Base-by-base conservation (phyloP, 92 coral and sea anemone genomes). In the Zoanthus gigantus region DNA sequence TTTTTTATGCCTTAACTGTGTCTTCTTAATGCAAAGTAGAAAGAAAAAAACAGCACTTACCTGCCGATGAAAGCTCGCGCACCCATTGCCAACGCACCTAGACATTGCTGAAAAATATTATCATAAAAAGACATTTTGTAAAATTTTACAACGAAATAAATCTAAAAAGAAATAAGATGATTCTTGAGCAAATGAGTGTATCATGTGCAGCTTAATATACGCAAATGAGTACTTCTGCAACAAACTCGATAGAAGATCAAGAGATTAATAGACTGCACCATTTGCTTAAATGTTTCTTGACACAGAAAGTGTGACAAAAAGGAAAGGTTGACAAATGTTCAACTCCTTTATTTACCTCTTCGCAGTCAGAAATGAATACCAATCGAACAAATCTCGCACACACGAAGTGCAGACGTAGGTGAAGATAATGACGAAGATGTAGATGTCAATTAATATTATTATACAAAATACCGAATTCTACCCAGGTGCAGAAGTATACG, bases 51-150 rank as follows among this genome's bases (percentile, higher is more conserved):
- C 57, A 42, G 44, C 71, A 17, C 93, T 77, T 88, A 94, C 97
- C 77, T 80, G 82, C 97, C 97, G 15, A 94, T 84, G n/a, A 87
- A 53, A 28, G 90, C 93, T 71, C 82, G 50, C 11, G 89, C 92
- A 23, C 97, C 97, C 93, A 92, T 92, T 31, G 97, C 97, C 37
- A 93, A 82, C 16, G 95, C 97, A 13, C 95, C 94, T 67, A 94
- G 37, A 58, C 91, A 84, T 90, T 90, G 90, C 96, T 94, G 80
- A 74, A 71, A 7, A 37, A 31, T 13, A 18, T 50, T 56, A 3
- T 1, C 2, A 37, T 37, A 2, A 37, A 37, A 3, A 32, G 0
- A 31, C 16, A 29, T n/a, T 18, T 4, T 37, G 42, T 37, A 63
- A 65, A 14, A 9, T 23, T 31, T 60, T 65, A 0, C 29, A 13